Base-by-base conservation (phyloP, 1,140 invertebrate genomes). In the Vanessa atalanta region DNA sequence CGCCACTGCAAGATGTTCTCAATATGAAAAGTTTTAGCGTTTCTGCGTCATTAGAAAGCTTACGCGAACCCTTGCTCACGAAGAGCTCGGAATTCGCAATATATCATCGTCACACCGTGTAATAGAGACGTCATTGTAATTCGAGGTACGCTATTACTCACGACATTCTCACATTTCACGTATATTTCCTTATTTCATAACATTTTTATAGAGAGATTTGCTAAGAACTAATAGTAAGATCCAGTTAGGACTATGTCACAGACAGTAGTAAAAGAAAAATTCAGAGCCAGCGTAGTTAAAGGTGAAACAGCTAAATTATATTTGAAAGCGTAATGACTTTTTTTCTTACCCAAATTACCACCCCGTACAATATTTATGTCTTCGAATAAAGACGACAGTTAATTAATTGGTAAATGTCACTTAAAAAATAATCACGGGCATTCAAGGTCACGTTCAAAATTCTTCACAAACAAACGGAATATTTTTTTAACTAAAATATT, bases 11-110 rank as follows among this genome's bases (percentile, higher is more conserved):
- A 1, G 2, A 51, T 51, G 5, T 51, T 51, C 48, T 8, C 14
- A 51, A 14, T 14, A 51, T 51, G n/a, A 16, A 23, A 6, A 48
- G 47, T 47, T 64, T 16, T 31, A 61, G 20, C 60, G 63, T 47
- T 12, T 65, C 12, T 13, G 14, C 43, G 65, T 55, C 65, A 67
- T 67, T 67, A 67, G 65, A 67, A 67, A 67, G 65, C 65, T 57
- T 12, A 64, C 15, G 43, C 20, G 13, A 20, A 26, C 65, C 50
- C 65, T 67, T 67, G 50, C 26, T 67, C 65, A 67, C 65, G 65
- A 67, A 31, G 50, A 15, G 50, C 50, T 31, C 14, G 65, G 13
- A 31, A 31, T 43, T 43, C 9, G 37, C 26, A 15, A 61, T 61
- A 61, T 15, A 15, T 37, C 14, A 61, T 7, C 12, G 31, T 61